Base-by-base conservation (phyloP, 1,140 invertebrate genomes). In the Euwallacea fornicatus region DNA sequence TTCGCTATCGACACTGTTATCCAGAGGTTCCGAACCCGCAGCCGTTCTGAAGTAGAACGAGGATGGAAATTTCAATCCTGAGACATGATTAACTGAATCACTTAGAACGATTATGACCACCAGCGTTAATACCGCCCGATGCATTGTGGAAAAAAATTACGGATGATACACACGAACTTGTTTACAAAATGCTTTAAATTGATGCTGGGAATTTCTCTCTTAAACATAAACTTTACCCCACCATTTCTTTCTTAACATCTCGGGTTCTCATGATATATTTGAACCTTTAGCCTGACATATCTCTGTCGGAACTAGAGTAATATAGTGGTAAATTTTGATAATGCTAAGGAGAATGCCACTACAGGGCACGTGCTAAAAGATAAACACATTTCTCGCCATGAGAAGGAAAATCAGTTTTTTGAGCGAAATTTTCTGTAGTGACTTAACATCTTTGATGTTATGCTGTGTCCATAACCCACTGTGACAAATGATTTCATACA, bases 211-310 rank as follows among this genome's bases (percentile, higher is more conserved):
- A 76, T 70, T 79, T 73, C 75, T 77, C 73, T 76, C 75, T 79
- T 79, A 76, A 80, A 77, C 73, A 77, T 74, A 74, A 74, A 74
- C 72, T 76, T 74, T 72, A 72, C 77, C 78, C 77, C 75, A 76
- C 78, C 76, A 76, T 75, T 73, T 73, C 21, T 33, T 33, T 33
- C 60, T 73, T 75, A 77, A 68, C 79, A 80, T 80, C 79, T 80
- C 78, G 77, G 69, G 77, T 75, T 65, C 75, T 79, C 75, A 78
- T 81, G 80, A 81, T 81, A 76, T 70, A 74, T 74, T 75, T 80
- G 80, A 78, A 80, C 80, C 79, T 81, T 80, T 79, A 81, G 80
- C 79, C 78, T 77, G 65, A 68, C 70, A 67, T 72, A 68, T 72
- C 63, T 75, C 76, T 75, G 75, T 72, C 73, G 75, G 73, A 78